These are phyloP conservation scores for Myiopsitta monachus DNA, from an alignment of 2,113 vertebrate species.

Conservation along the genomic window DNA sequence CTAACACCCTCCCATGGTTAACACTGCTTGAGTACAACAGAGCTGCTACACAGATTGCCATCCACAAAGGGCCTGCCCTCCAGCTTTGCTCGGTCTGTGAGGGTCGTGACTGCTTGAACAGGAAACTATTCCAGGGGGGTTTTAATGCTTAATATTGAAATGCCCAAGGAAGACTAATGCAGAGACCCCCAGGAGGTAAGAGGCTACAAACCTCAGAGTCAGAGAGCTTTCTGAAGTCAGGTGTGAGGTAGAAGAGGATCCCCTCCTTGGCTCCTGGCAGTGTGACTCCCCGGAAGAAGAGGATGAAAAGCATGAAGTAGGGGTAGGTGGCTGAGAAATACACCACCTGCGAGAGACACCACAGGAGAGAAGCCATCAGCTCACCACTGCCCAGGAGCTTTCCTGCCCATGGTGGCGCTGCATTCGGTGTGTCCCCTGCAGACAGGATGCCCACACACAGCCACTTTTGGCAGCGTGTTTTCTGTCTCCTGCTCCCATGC, in stretches of 20 bases:
- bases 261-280: constrained; percentile 88
- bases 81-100: background rate
- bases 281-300: constrained; percentile 88
- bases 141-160: background rate
- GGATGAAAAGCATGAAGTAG: constrained; percentile 90
- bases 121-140: background rate
- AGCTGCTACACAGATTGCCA: background rate
- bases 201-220: constrained; percentile 79
- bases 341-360: constrained; percentile 79
- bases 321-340: constrained; percentile 93
- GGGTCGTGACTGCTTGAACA: background rate
- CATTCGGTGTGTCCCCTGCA: accelerated
- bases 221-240: constrained; percentile 85
- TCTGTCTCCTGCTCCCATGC: background rate
- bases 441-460: accelerated
- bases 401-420: accelerated
- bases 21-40: background rate
- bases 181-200: background rate
- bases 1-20: accelerated
- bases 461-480: background rate
- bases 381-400: background rate
- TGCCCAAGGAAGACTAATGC: background rate
- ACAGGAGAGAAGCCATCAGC: background rate
- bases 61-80: background rate
- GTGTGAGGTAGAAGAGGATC: constrained; percentile 88